A percentile compares a stretch with the other conserved stretches of the same genome.
phyloP scores from a whole-genome alignment of 2,113 vertebrate species.

The Pseudorectes ferrugineus region DNA sequence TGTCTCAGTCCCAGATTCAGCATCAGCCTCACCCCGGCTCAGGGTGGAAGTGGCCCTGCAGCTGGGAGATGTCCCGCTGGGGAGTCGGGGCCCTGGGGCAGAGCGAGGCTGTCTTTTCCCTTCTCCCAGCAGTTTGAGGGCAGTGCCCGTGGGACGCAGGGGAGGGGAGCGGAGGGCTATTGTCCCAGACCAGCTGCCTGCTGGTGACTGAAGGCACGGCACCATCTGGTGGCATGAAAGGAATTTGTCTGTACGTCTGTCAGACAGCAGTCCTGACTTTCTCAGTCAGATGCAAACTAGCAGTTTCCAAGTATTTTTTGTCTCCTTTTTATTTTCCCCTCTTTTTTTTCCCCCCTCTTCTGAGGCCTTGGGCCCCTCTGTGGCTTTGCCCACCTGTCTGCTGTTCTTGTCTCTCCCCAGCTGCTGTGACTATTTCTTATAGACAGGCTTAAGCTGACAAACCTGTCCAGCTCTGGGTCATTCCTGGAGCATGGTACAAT shows the following conservation, averaged over 20 bases:
- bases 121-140: background rate
- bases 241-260: background rate
- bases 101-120: background rate
- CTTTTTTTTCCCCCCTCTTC: rapidly evolving
- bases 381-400: background rate
- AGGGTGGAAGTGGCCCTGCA: background rate
- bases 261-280: background rate
- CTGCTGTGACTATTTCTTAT: background rate
- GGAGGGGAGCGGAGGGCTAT: rapidly evolving
- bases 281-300: background rate
- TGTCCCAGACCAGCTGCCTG: background rate
- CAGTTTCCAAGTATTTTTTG: background rate
- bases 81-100: background rate
- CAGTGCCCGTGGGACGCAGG: background rate
- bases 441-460: background rate
- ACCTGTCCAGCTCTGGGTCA: background rate
- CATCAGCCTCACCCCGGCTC: background rate
- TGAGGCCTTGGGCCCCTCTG: background rate
- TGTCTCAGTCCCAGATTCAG: background rate
- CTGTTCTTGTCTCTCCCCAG: background rate
- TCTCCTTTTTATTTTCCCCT: background rate
- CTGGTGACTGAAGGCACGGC: background rate
- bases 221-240: constrained; percentile 18
- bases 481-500: background rate
- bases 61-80: background rate